Conservation (phyloP, 2,113 vertebrate genomes). For the Phrynocephalus versicolor region DNA sequence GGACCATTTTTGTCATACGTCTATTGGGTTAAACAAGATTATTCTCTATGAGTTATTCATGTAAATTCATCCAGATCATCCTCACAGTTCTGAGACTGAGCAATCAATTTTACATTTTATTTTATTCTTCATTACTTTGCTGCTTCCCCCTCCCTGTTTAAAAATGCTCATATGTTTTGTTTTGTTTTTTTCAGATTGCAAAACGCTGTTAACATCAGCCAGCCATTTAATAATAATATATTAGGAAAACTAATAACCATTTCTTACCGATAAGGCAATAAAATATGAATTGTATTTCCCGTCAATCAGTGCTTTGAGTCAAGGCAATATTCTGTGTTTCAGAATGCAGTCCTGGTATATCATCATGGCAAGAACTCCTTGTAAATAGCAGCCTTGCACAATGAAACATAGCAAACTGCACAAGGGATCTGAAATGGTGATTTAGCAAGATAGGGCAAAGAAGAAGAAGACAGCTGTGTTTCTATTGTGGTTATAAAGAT, state of each 20-base stretch:
- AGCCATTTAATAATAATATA: neutral
- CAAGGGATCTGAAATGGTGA: slow-evolving; percentile 30
- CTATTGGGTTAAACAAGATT: slow-evolving; percentile 3
- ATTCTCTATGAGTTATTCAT: slow-evolving; percentile 12
- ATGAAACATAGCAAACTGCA: slow-evolving; percentile 7
- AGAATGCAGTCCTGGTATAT: slow-evolving; percentile 33
- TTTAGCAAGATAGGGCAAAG: slow-evolving; percentile 32
- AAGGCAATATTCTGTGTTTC: slow-evolving; percentile 36
- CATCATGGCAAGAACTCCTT: slow-evolving; percentile 32
- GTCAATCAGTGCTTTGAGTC: neutral
- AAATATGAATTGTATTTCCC: slow-evolving; percentile 18
- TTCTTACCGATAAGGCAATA: slow-evolving; percentile 33
- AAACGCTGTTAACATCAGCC: neutral
- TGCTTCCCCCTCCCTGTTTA: neutral
- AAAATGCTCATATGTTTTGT: neutral
- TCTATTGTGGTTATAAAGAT: slow-evolving; percentile 46
- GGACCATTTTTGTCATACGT: neutral
- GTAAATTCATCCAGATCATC: slow-evolving; percentile 42
- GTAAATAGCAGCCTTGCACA: neutral
- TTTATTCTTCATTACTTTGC: slow-evolving; percentile 10
- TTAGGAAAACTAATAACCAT: slow-evolving; percentile 23
- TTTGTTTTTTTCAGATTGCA: slow-evolving; percentile 20
- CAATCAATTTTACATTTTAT: neutral
- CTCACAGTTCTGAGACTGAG: slow-evolving; percentile 27
- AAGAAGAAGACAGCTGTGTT: slow-evolving; percentile 42